Evolutionary conservation across 2,797 vertebrate species (phyloP).

Genomic region (Rousettus madagascariensis): DNA sequence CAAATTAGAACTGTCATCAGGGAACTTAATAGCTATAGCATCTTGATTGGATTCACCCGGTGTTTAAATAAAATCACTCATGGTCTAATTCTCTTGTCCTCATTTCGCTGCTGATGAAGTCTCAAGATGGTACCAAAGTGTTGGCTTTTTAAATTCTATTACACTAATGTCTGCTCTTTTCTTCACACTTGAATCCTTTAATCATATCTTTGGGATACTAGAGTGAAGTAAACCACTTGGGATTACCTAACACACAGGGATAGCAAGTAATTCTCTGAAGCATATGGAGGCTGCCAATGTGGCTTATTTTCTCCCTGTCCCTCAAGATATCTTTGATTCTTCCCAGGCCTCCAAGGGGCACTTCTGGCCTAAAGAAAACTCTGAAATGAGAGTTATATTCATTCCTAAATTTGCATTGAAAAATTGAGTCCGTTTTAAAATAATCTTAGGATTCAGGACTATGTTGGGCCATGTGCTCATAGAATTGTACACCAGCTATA

Average conservation of each 20-base stretch:
- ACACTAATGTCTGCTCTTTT: constrained; percentile 57
- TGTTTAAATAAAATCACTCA: constrained; percentile 71
- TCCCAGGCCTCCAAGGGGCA: neutral
- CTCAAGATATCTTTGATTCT: neutral
- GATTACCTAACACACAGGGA: constrained; percentile 48
- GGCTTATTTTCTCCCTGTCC: neutral
- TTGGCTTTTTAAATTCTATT: constrained; percentile 52
- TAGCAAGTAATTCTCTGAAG: constrained; percentile 26
- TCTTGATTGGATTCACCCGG: constrained; percentile 66
- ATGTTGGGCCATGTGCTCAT: neutral
- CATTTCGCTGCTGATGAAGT: constrained; percentile 60
- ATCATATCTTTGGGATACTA: constrained; percentile 61
- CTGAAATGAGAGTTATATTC: neutral
- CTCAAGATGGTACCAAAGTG: constrained; percentile 45
- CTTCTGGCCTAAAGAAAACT: neutral
- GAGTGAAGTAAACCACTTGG: constrained; percentile 1
- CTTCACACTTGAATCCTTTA: constrained; percentile 45
- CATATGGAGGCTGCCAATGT: neutral
- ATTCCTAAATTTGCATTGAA: neutral
- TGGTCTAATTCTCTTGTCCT: constrained; percentile 69
- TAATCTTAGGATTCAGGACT: neutral
- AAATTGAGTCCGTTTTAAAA: neutral
- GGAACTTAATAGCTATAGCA: constrained; percentile 38
- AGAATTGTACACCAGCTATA: neutral
- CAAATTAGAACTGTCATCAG: constrained; percentile 59